A percentile compares a stretch with the other conserved stretches of the same genome.
Conservation (phyloP, 2,113 vertebrate species). For the Mandrillus leucophaeus region DNA sequence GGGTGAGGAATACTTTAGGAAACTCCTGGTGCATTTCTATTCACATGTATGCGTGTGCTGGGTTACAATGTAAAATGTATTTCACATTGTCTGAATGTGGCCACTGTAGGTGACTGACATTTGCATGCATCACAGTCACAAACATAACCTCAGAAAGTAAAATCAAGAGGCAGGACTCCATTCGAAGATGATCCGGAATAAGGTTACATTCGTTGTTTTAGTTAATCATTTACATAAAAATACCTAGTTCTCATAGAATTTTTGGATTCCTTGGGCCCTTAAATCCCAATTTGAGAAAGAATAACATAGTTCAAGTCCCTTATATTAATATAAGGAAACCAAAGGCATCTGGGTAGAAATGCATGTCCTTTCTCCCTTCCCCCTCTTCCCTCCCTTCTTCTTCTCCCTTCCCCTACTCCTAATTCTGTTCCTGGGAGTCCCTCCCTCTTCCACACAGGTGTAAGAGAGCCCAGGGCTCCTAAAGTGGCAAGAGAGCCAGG, state of each 20-base stretch:
- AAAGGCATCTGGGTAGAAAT: neutral
- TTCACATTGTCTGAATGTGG: neutral
- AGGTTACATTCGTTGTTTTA: neutral
- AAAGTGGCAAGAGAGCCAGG: neutral
- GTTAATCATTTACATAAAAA: conserved; percentile 9
- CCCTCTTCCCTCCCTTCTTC: neutral
- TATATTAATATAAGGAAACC: neutral
- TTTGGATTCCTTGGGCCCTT: neutral
- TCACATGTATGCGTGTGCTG: neutral
- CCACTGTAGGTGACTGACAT: neutral
- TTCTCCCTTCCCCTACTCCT: neutral
- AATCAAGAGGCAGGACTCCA: neutral
- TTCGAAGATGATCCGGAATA: neutral
- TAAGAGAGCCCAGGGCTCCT: neutral
- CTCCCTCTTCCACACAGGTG: neutral
- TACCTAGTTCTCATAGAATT: neutral
- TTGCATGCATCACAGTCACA: neutral
- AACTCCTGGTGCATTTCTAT: neutral
- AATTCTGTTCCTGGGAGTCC: neutral
- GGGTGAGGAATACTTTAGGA: neutral
- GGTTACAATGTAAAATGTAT: neutral
- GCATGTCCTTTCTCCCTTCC: neutral
- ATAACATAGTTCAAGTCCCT: neutral
- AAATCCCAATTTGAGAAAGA: neutral
- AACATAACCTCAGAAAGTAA: neutral